Evolutionary conservation across 2,113 vertebrate genomes (phyloP), one percentile per base, ranked within the genome.

Genomic region (Nipponia nippon): DNA sequence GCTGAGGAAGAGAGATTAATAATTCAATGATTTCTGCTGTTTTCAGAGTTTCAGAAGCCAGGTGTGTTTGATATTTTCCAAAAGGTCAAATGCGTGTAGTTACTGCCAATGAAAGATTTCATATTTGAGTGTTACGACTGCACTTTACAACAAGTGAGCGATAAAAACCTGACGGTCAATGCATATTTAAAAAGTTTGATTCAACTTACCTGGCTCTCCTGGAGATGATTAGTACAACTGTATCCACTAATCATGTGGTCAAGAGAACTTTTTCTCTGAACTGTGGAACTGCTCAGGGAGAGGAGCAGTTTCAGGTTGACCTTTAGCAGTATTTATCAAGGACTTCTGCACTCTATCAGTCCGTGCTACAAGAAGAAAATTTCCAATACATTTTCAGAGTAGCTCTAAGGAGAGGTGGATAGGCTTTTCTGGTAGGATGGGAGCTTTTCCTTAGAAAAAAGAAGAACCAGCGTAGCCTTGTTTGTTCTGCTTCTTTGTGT

Each of bases 11-110:
- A 83, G 17, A 50, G 21, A 80, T 90, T 55, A 79, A 86, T 52
- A 85, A 85, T 58, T 70, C n/a, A 90, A 92, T 53, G 23, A 4
- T 25, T 83, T 94, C 59, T 93, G 40, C 34, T 59, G 29, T 34
- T 83, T 77, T 59, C 61, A 76, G 56, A 69, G 20, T 82, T 96
- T 83, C 44, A 70, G 80, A 87, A 91, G 50, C 36, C 70, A 90
- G 55, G 19, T 92, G 40, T 61, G 21, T 47, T 19, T 69, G 47
- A n/a, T 93, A 87, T 93, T 96, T 95, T 96, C 56, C 8, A 25
- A 90, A 96, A 92, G 16, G 88, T 94, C 85, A 93, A 82, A 88
- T 29, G 5, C 47, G 11, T n/a, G 10, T 53, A 72, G n/a, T 61
- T 72, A 94, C 49, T 86, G 75, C 53, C 44, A 69, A 27, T 40